Conservation (phyloP, 2,113 vertebrate species). For the Zingel zingel region DNA sequence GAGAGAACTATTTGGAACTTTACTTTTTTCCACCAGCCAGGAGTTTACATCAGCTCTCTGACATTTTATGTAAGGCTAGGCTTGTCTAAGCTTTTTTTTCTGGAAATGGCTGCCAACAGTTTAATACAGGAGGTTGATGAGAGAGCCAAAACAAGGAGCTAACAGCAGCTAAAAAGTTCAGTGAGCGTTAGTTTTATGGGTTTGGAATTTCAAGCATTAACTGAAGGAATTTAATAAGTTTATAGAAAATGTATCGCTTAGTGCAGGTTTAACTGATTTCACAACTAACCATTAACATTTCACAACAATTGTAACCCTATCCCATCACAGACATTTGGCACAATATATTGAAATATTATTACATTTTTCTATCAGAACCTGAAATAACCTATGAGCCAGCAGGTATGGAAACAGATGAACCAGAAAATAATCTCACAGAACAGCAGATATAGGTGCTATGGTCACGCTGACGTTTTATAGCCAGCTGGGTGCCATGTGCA, state of each 20-base stretch:
- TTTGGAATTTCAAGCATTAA: slow-evolving; percentile 26
- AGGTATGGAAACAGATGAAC: slow-evolving; percentile 21
- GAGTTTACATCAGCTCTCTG: background rate
- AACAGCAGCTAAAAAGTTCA: slow-evolving; percentile 26
- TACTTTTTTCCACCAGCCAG: background rate
- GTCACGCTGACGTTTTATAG: slow-evolving; percentile 18
- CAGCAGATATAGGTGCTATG: slow-evolving; percentile 17
- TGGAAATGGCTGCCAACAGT: slow-evolving; percentile 2
- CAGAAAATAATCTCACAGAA: slow-evolving; percentile 17
- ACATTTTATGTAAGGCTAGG: background rate
- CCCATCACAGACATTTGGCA: slow-evolving; percentile 70
- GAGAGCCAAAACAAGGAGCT: slow-evolving; percentile 8
- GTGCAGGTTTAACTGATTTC: slow-evolving; percentile 13
- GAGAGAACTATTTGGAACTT: background rate
- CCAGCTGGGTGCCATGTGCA: slow-evolving; percentile 26
- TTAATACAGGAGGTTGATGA: background rate
- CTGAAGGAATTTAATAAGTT: background rate
- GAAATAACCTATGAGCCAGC: slow-evolving; percentile 13
- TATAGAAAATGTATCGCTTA: slow-evolving; percentile 1
- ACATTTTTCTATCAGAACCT: slow-evolving; percentile 25
- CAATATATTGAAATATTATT: slow-evolving; percentile 42
- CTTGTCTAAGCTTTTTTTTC: background rate
- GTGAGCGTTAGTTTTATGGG: slow-evolving; percentile 11
- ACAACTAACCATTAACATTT: slow-evolving; percentile 29
- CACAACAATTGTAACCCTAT: slow-evolving; percentile 22